These are phyloP conservation scores for Drosophila aldrichi DNA, from an alignment of 2,888 invertebrate genomes.

Conservation along the genomic window DNA sequence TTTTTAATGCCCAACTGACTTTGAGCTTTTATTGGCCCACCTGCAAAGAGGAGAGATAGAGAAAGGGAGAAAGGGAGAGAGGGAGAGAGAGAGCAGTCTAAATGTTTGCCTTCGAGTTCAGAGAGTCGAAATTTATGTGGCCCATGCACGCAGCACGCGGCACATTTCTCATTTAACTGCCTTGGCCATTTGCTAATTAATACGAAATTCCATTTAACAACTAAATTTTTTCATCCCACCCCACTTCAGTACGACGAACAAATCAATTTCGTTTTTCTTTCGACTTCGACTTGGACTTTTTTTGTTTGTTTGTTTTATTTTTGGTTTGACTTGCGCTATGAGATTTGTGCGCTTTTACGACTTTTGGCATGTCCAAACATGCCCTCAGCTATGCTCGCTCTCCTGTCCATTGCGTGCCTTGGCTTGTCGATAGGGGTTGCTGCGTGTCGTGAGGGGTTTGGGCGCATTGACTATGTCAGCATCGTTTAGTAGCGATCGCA, in stretches of 20 bases:
- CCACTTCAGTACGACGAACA: constrained; percentile 37
- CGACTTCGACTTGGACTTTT: constrained; percentile 44
- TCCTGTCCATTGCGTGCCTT: constrained; percentile 50
- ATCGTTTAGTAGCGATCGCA: constrained; percentile 61
- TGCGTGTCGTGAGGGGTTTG: not conserved
- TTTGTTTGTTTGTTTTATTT: constrained; percentile 22
- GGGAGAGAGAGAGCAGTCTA: not conserved
- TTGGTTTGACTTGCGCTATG: constrained; percentile 54
- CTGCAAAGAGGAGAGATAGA: constrained; percentile 12
- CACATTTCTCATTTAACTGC: constrained; percentile 80
- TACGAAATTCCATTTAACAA: constrained; percentile 77
- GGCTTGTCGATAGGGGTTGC: not conserved
- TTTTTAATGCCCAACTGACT: constrained; percentile 61
- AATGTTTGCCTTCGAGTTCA: not conserved
- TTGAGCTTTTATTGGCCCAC: constrained; percentile 61
- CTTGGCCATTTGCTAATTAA: constrained; percentile 83
- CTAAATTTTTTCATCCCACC: constrained; percentile 69
- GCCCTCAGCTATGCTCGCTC: constrained; percentile 22
- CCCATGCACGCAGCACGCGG: constrained; percentile 67
- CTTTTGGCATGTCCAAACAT: constrained; percentile 69
- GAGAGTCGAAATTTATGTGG: constrained; percentile 62
- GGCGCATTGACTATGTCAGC: constrained; percentile 48
- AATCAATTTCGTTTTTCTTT: constrained; percentile 71
- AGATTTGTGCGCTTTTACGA: constrained; percentile 77
- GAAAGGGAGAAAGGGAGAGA: no score